These are phyloP conservation scores for Euplagia quadripunctaria DNA, from an alignment of 2,888 invertebrate species.

Conservation along the genomic window DNA sequence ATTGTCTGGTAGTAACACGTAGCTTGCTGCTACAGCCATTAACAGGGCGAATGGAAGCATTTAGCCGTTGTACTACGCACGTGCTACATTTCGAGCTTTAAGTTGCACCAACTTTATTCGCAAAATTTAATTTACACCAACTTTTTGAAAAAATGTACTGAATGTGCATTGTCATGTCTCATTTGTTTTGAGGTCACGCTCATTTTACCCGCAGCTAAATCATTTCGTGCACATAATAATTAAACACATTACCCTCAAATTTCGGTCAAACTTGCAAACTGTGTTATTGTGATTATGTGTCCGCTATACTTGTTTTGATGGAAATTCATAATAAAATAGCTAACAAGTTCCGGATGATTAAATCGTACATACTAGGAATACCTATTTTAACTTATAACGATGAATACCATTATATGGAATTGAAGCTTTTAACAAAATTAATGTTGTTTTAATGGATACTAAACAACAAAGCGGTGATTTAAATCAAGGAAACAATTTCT, in stretches of 20 bases:
- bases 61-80: constrained; percentile 56
- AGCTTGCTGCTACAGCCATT: constrained; percentile 25
- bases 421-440: constrained; percentile 59
- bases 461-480: constrained; percentile 59
- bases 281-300: constrained; percentile 64
- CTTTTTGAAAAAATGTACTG: constrained; percentile 75
- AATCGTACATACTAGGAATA: constrained; percentile 31
- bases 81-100: constrained; percentile 63
- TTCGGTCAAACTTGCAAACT: constrained; percentile 70
- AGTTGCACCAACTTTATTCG: constrained; percentile 69
- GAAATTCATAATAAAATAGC: constrained; percentile 52
- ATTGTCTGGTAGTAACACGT: constrained; percentile 2
- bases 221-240: constrained; percentile 72
- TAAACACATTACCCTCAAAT: constrained; percentile 70
- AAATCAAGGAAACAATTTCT: constrained; percentile 65
- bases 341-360: constrained; percentile 45
- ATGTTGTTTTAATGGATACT: constrained; percentile 58
- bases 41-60: constrained; percentile 43
- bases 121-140: constrained; percentile 75
- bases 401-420: constrained; percentile 43
- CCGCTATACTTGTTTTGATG: constrained; percentile 54
- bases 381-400: constrained; percentile 36
- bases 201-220: constrained; percentile 72
- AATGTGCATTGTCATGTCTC: constrained; percentile 77
- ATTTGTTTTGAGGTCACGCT: constrained; percentile 73